Evolutionary conservation across 35 echinoderm and acorn worm species (phyloP), one percentile per base, ranked within the genome.

Genomic region (Heliocidaris tuberculata): DNA sequence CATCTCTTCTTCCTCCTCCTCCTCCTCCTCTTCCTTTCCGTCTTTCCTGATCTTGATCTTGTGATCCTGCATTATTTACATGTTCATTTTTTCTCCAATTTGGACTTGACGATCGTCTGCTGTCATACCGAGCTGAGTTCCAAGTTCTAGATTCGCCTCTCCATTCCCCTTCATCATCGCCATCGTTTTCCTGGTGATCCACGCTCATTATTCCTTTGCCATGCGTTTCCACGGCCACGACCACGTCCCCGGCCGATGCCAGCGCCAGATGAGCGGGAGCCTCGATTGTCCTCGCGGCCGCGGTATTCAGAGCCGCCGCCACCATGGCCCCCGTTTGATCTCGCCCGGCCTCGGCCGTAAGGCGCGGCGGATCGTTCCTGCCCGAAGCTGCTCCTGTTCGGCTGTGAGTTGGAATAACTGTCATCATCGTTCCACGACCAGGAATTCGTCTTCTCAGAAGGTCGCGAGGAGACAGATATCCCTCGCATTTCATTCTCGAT

Each of bases 131-230:
- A 24, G 1, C 24, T 88, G 86, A 88, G 12, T 32, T 88, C 86
- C 86, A 88, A 88, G 31, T 88, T 88, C 86, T 88, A 35, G 15
- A 24, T 92, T 56, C 47, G 15, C 90, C 90, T 92, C 48, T 92
- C 50, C 90, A 48, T 92, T 48, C 49, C 29, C 90, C n/a, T 92
- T 48, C 48, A 21, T 27, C 8, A 30, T 92, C 11, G 27, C 88
- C 47, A 19, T 48, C 90, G 15, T 56, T 48, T n/a, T 50, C 86
- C 86, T 24, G 13, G 15, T 30, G 12, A 6, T 13, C n/a, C 15
- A 47, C 90, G 90, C 4, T 92, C 90, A 21, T 56, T 48, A 92
- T 56, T 56, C 42, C 50, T 56, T 27, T 48, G 9, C 49, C 30
- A 21, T 52, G 9, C 50, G 17, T 15, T 50, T 11, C 50, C 47